phyloP scores from a whole-genome alignment of 2,113 vertebrate genomes.

The Tor tambroides region DNA sequence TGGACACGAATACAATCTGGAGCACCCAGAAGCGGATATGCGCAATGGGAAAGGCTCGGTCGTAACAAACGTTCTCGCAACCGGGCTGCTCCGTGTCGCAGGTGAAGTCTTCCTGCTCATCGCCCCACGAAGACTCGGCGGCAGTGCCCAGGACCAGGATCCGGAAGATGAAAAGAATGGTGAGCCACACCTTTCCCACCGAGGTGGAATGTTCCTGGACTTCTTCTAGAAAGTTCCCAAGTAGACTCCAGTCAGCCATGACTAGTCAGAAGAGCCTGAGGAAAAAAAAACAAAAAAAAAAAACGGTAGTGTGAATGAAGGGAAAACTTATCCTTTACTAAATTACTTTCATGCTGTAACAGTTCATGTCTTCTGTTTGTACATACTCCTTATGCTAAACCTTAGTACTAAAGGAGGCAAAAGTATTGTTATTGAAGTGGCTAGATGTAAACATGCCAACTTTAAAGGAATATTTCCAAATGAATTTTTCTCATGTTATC shows the following conservation, averaged over 20 bases:
- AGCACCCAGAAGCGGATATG: constrained; percentile 98
- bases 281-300: neutral
- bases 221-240: constrained; percentile 95
- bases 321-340: neutral
- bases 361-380: neutral
- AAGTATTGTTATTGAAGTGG: neutral
- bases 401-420: neutral
- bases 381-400: neutral
- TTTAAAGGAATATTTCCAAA: neutral
- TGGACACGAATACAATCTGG: constrained; percentile 97
- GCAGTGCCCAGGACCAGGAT: constrained; percentile 96
- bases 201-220: constrained; percentile 97
- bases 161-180: constrained; percentile 95
- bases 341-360: neutral
- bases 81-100: constrained; percentile 92
- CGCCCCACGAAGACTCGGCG: constrained; percentile 94
- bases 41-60: constrained; percentile 94
- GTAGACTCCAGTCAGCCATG: constrained; percentile 97
- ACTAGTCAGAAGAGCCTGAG: constrained; percentile 48
- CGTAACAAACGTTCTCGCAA: constrained; percentile 95
- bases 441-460: neutral
- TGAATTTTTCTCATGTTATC: neutral
- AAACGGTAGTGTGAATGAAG: neutral
- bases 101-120: constrained; percentile 93
- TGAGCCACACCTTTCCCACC: constrained; percentile 96